Percentiles rank a stretch among this genome's conserved stretches.
phyloP scores from a whole-genome alignment of 2,888 invertebrate genomes.

The Drosophila ustulata region DNA sequence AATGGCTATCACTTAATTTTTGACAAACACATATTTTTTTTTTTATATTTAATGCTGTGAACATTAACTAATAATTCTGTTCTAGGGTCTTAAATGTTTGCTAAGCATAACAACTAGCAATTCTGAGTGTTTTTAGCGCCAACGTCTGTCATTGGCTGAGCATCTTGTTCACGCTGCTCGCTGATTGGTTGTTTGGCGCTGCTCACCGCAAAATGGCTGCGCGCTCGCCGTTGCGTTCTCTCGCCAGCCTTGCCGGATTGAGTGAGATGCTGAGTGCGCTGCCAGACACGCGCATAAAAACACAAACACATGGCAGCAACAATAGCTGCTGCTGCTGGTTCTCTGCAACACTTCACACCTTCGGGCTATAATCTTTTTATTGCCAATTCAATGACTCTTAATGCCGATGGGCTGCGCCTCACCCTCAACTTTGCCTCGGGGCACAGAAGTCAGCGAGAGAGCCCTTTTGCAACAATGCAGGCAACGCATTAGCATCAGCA shows the following conservation, averaged over 20 bases:
- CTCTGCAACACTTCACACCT: constrained; percentile 76
- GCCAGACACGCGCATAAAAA: constrained; percentile 17
- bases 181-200: constrained; percentile 46
- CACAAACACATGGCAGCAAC: constrained; percentile 20
- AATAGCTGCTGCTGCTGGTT: constrained; percentile 8
- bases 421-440: constrained; percentile 41
- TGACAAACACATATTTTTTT: not conserved
- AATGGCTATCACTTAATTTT: too few relatives aligned
- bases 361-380: constrained; percentile 82
- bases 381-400: constrained; percentile 80
- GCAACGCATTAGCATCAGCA: constrained; percentile 18
- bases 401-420: constrained; percentile 32
- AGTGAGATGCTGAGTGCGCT: constrained; percentile 53
- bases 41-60: not conserved
- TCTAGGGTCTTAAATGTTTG: not conserved
- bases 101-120: not conserved
- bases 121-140: constrained; percentile 31
- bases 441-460: constrained; percentile 61
- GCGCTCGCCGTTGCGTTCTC: constrained; percentile 18
- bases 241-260: constrained; percentile 28
- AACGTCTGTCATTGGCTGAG: constrained; percentile 48
- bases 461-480: constrained; percentile 19
- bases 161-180: not conserved
- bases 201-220: constrained; percentile 63
- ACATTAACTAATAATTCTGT: not conserved